These are phyloP conservation scores for Drosophila ambigua DNA, from an alignment of 1,140 invertebrate species.

Conservation along the genomic window DNA sequence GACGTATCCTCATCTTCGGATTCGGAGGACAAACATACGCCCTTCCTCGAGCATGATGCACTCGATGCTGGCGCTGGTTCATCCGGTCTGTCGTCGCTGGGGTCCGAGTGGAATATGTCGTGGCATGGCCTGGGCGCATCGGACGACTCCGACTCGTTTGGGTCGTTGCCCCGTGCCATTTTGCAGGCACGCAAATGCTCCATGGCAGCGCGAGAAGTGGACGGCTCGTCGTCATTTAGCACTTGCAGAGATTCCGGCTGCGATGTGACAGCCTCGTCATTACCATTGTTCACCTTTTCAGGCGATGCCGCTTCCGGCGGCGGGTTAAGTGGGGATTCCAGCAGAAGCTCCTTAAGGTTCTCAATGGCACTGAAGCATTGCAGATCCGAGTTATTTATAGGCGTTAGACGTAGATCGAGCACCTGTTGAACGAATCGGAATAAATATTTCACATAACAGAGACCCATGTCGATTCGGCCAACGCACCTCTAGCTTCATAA, in stretches of 20 bases:
- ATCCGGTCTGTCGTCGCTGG: constrained; percentile 53
- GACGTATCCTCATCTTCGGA: constrained; percentile 70
- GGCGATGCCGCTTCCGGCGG: constrained; percentile 13
- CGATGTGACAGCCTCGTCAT: constrained; percentile 19
- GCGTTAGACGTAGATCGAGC: constrained; percentile 87
- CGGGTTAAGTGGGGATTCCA: constrained; percentile 84
- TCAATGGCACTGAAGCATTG: constrained; percentile 87
- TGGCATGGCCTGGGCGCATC: constrained; percentile 14
- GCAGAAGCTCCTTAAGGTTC: constrained; percentile 86
- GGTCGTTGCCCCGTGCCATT: constrained; percentile 38
- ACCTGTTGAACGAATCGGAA: constrained; percentile 69
- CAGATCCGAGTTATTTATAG: constrained; percentile 88
- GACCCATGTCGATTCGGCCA: not conserved
- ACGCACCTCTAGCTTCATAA: constrained; percentile 86
- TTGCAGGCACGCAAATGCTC: constrained; percentile 54
- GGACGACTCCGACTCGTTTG: not conserved
- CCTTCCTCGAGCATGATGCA: constrained; percentile 1
- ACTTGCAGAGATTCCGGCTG: constrained; percentile 41
- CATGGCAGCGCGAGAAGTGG: constrained; percentile 66
- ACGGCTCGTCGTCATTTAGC: constrained; percentile 69
- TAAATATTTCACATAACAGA: too few species aligned
- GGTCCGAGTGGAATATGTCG: constrained; percentile 47
- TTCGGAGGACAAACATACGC: constrained; percentile 30
- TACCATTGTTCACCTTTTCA: constrained; percentile 41
- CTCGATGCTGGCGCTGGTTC: constrained; percentile 4